Evolutionary conservation across 2,888 invertebrate genomes (phyloP).

Genomic region (Glaucopsyche alexis): DNA sequence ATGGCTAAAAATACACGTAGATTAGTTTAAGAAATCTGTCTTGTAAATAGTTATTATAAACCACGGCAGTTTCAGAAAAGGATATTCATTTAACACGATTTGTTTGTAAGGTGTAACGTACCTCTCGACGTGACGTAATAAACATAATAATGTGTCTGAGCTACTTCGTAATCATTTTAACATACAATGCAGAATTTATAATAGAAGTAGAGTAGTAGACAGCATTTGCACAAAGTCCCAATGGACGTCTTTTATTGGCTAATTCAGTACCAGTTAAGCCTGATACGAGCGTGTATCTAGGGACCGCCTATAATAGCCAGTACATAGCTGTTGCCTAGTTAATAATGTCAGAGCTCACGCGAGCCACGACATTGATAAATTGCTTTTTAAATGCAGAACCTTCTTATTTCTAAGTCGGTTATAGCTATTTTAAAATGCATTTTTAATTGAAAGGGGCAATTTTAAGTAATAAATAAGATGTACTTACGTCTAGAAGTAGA

Average conservation of each 20-base stretch:
- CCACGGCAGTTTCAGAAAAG: too few relatives aligned
- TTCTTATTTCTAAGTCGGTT: neutral
- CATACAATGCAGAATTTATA: too few relatives aligned
- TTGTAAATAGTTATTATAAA: too few relatives aligned
- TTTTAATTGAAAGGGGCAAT: neutral
- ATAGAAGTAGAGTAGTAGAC: neutral
- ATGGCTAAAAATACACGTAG: too few relatives aligned
- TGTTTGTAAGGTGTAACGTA: too few relatives aligned
- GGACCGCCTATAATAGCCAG: slow-evolving; percentile 8
- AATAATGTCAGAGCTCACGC: slow-evolving; percentile 10
- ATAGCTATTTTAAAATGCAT: neutral
- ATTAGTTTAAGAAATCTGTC: too few relatives aligned
- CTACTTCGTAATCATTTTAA: too few relatives aligned
- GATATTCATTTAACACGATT: too few relatives aligned
- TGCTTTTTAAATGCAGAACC: neutral
- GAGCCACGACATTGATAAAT: slow-evolving; percentile 5
- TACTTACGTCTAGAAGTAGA: too few relatives aligned
- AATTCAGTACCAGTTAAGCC: slow-evolving; percentile 15
- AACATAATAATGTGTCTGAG: too few relatives aligned
- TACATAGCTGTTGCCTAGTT: neutral
- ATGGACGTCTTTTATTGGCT: neutral
- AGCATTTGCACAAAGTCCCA: slow-evolving; percentile 3
- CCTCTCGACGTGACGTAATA: too few relatives aligned
- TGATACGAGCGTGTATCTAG: slow-evolving; percentile 3
- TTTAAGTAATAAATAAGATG: too few relatives aligned